These are phyloP conservation scores for Lophius americanus DNA, from an alignment of 2,797 vertebrate genomes.

Conservation along the genomic window DNA sequence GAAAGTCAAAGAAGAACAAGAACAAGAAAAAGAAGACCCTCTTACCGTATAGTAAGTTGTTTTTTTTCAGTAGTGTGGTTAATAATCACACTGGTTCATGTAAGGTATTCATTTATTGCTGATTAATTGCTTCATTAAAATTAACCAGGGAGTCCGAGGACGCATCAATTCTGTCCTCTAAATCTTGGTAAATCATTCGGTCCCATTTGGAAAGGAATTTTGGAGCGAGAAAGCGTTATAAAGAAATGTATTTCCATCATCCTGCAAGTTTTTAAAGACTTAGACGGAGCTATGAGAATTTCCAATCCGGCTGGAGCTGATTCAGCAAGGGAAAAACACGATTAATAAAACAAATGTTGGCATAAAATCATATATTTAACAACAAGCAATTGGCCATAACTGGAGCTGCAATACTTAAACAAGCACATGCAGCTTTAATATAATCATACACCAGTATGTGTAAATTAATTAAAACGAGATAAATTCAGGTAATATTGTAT, in stretches of 20 bases:
- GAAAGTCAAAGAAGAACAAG: too few relatives aligned
- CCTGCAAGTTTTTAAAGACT: too few relatives aligned
- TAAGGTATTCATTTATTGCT: too few relatives aligned
- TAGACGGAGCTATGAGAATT: too few relatives aligned
- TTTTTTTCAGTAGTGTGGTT: too few relatives aligned
- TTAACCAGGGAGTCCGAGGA: too few relatives aligned
- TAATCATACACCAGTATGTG: background rate
- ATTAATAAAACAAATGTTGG: slow-evolving; percentile 13
- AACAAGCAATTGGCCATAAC: background rate
- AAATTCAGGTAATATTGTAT: background rate
- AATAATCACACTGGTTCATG: too few relatives aligned
- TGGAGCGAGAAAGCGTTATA: background rate
- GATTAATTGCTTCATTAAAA: too few relatives aligned
- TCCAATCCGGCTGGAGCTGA: background rate
- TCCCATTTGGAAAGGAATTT: background rate
- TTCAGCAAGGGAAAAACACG: background rate
- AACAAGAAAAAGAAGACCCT: too few relatives aligned
- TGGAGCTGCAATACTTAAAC: background rate
- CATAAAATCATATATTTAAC: slow-evolving; percentile 24
- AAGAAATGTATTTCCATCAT: background rate
- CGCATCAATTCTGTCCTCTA: background rate
- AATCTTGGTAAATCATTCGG: background rate
- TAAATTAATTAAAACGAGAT: too few relatives aligned
- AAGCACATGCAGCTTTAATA: background rate
- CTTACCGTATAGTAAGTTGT: too few relatives aligned